Conservation (phyloP, 2,888 invertebrate genomes). For the Nemoura dubitans region DNA sequence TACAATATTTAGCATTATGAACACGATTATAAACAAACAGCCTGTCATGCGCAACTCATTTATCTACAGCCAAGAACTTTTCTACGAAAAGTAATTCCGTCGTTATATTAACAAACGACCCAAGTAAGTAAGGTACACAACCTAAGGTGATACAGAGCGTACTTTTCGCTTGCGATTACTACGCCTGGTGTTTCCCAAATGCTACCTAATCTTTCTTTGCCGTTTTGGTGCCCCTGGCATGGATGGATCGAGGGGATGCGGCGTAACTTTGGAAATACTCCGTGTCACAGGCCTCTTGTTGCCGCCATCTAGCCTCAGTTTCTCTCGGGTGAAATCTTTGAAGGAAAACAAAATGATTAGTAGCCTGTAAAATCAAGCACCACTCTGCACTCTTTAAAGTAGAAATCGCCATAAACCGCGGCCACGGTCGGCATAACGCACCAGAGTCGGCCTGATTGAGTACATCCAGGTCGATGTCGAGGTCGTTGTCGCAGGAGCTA, state of each 20-base stretch:
- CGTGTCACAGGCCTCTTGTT: constrained; percentile 23
- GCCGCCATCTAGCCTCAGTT: background rate
- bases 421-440: background rate
- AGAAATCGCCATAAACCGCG: background rate
- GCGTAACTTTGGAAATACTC: constrained; percentile 25
- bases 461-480: background rate
- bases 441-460: constrained; percentile 2
- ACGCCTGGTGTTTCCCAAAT: constrained; percentile 15
- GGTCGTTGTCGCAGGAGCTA: background rate
- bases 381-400: background rate
- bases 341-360: background rate
- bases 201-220: constrained; percentile 22
- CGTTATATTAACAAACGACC: background rate
- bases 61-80: constrained; percentile 12
- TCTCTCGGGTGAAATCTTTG: constrained; percentile 15
- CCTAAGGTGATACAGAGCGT: background rate
- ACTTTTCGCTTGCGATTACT: background rate
- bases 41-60: background rate
- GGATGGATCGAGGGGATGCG: background rate
- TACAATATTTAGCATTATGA: constrained; percentile 48
- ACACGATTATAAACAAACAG: constrained; percentile 28
- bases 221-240: background rate
- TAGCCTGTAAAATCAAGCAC: background rate
- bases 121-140: background rate
- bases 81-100: background rate